Evolutionary conservation across 2,888 invertebrate species (phyloP), one percentile per base, ranked within the genome.

Genomic region (Microctonus brassicae): DNA sequence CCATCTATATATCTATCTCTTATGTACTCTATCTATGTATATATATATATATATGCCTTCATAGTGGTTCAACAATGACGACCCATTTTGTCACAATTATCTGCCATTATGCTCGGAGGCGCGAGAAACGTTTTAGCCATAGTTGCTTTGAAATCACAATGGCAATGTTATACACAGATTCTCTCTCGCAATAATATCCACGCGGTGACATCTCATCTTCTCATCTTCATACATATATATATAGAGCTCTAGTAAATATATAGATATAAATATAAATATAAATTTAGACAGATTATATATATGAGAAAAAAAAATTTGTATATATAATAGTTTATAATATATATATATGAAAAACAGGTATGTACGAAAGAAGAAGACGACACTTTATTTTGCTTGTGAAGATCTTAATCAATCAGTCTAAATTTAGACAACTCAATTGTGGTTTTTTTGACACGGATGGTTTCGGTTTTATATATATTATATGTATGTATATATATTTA

Each of bases 1-100:
- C n/a, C n/a, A n/a, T n/a, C n/a, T n/a, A n/a, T n/a, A n/a, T 34
- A 20, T 60, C 42, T 57, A 42, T 34, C 60, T 13, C 63, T n/a
- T n/a, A n/a, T n/a, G 42, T 33, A n/a, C 53, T 52, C 52, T 58
- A 57, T 57, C 7, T 69, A 58, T 66, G 24, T 53, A 39, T 65
- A 55, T 42, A 34, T 24, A 39, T 47, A 39, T 24, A 34, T 24
- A 39, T 47, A 39, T 24, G 39, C 63, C 29, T 64, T 52, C 24
- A 52, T 64, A 64, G 26, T 52, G n/a, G 53, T 20, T 53, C 79
- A 79, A 84, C 84, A 86, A 84, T 84, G 83, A 84, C 83, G 80
- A 83, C 84, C 84, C 84, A 86, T 84, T 86, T 86, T 82, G 84
- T 83, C 79, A 86, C 86, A 86, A 86, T 86, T 86, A 86, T 86